These are phyloP conservation scores for Silurus asotus DNA, from an alignment of 2,113 vertebrate genomes.

Conservation along the genomic window DNA sequence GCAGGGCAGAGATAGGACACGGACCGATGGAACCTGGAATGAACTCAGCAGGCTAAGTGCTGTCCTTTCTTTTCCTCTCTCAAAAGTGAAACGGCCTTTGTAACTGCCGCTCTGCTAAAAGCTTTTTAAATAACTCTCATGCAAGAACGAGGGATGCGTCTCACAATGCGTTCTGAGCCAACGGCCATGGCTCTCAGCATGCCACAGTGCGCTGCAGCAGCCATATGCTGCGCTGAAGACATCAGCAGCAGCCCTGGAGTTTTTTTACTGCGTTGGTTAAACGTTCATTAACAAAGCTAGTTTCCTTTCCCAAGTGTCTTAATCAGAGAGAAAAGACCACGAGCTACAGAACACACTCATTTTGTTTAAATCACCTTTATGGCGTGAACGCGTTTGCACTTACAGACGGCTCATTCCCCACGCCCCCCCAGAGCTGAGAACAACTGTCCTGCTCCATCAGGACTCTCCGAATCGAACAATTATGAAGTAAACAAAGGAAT, in stretches of 20 bases:
- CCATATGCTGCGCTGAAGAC: conserved; percentile 6
- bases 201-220: neutral
- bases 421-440: conserved; percentile 20
- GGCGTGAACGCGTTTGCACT: neutral
- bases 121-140: conserved; percentile 36
- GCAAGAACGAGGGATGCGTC: conserved; percentile 7
- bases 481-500: conserved; percentile 39
- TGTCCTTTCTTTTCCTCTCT: conserved; percentile 29
- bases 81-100: conserved; percentile 26
- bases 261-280: conserved; percentile 17
- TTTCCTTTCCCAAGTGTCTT: conserved; percentile 20
- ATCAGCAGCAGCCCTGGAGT: conserved; percentile 34
- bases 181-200: neutral
- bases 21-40: neutral
- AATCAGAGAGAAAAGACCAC: conserved; percentile 29
- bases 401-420: conserved; percentile 17
- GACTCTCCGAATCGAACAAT: conserved; percentile 8
- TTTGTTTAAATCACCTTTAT: conserved; percentile 35
- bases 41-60: conserved; percentile 35
- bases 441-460: conserved; percentile 26
- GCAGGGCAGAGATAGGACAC: neutral
- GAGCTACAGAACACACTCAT: conserved; percentile 3
- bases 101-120: conserved; percentile 29
- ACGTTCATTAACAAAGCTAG: conserved; percentile 33
- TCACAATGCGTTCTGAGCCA: conserved; percentile 16